Evolutionary conservation across 2,113 vertebrate species (phyloP), one percentile per base, ranked within the genome.

Genomic region (Smithornis capensis): DNA sequence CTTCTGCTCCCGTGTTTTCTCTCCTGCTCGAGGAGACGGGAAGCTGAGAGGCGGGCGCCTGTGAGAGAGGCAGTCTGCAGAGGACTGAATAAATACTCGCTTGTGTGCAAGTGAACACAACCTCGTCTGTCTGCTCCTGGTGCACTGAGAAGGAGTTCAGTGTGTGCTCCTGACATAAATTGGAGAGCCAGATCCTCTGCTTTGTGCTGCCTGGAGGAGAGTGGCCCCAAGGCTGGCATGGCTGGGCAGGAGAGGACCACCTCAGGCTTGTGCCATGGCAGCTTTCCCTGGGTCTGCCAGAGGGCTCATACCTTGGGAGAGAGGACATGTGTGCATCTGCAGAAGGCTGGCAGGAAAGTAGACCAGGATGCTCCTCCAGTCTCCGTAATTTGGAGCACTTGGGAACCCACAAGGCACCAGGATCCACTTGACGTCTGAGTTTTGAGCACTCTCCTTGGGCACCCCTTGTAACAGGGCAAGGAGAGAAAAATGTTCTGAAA

Each of bases 81-180:
- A 42, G 82, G 24, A 5, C 35, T 0, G 24, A 90, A 93, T 95
- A 90, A 97, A 92, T 63, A 6, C 79, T 37, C 16, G 6, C 49
- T 94, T 95, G 89, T 96, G 78, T 53, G 52, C 3, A 0, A 21
- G 47, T 2, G 76, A 95, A 93, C 93, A 92, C 85, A 88, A 78
- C 88, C 47, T 27, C 47, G 5, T 95, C 88, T 95, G 93, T 92
- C 60, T 42, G 44, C 31, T 68, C 65, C 85, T 53, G 55, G 38
- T 70, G 84, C 64, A 64, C 70, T 37, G 75, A 90, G 87, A 80
- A 92, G 77, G 78, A 73, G 82, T 4, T 68, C 22, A 90, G 77
- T 68, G 79, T 77, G 69, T 3, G 16, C 49, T 56, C 64, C 78
- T 21, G 93, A 27, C 38, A 5, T 28, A 17, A 80, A 73, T 14